These are phyloP conservation scores for Monopterus albus DNA, from an alignment of 2,113 vertebrate genomes.

Conservation along the genomic window DNA sequence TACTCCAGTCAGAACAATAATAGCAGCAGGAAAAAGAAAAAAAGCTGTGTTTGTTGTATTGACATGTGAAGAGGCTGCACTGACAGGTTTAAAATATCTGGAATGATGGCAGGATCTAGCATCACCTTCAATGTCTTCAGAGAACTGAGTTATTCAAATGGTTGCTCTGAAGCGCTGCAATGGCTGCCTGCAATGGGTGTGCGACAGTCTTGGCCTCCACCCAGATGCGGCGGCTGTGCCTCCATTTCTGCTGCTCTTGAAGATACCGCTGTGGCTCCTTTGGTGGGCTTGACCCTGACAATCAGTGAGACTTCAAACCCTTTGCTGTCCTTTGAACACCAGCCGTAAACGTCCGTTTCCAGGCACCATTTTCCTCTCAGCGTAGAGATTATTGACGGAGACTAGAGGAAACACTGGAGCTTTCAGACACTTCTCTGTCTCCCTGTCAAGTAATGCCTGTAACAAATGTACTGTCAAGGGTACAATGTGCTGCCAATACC, in stretches of 20 bases:
- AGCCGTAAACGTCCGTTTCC: conserved; percentile 44
- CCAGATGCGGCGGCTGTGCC: conserved; percentile 41
- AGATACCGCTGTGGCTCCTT: conserved; percentile 65
- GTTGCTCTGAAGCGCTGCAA: conserved; percentile 58
- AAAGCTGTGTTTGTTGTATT: conserved; percentile 16
- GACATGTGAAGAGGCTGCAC: conserved; percentile 24
- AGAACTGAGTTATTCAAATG: conserved; percentile 50
- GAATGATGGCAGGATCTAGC: conserved; percentile 15
- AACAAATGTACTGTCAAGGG: conserved; percentile 16
- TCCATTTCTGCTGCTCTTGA: conserved; percentile 75
- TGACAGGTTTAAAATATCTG: conserved; percentile 22
- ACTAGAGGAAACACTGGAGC: conserved; percentile 37
- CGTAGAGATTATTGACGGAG: conserved; percentile 38
- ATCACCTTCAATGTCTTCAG: conserved; percentile 56
- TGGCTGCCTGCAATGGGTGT: conserved; percentile 42
- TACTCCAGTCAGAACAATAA: conserved; percentile 31
- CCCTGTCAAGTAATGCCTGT: conserved; percentile 18
- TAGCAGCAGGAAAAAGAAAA: too few species aligned
- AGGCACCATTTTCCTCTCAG: conserved; percentile 41
- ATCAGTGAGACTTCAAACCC: conserved; percentile 68
- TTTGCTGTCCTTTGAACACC: conserved; percentile 55
- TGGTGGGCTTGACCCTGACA: conserved; percentile 51
- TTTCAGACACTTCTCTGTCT: conserved; percentile 37
- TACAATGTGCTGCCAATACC: conserved; percentile 22
- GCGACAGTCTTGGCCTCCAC: conserved; percentile 43